Evolutionary conservation across 2,113 vertebrate genomes (phyloP), one percentile per base, ranked within the genome.

Genomic region (Cyphomyrus plagiostoma): DNA sequence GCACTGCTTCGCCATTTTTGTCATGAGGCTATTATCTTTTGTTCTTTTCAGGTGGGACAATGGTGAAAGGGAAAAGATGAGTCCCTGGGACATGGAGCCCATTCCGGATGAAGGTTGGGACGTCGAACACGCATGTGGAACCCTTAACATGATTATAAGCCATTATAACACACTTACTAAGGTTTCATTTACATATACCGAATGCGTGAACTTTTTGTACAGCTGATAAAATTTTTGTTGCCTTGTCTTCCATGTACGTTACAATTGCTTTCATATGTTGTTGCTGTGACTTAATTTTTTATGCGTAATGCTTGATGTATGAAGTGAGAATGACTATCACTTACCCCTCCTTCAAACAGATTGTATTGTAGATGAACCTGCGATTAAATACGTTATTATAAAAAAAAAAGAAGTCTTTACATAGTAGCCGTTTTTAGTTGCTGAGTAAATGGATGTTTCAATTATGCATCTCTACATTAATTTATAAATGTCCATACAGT

Each of bases 41-140:
- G 39, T 85, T 15, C 88, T 88, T 8, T 91, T 88, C 92, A 99
- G 98, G 94, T 99, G 98, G 98, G 98, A 99, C 95, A 99, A 99
- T 91, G 96, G 97, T 45, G 98, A 99, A 91, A 95, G 95, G 92
- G 98, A 99, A 93, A 98, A 97, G 90, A 98, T 99, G 98, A 99
- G 98, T 93, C 98, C 98, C 0, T 99, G 98, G 98, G 98, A 99
- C 94, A 99, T 99, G 97, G 98, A 99, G 83, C 97, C 97, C 1
- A 98, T 99, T 95, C 97, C 98, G 90, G 98, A 99, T 92, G 97
- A 97, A 97, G 98, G 98, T 98, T 93, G 94, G 96, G 5, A 6
- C 2, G 8, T 15, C 0, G 2, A 4, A 1, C 4, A 3, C 4
- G 23, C 23, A 5, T 2, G 53, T 3, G 83, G 21, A 66, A 39